These are phyloP conservation scores for Meteorus sp. DNA, from an alignment of 1,140 invertebrate species.

Conservation along the genomic window DNA sequence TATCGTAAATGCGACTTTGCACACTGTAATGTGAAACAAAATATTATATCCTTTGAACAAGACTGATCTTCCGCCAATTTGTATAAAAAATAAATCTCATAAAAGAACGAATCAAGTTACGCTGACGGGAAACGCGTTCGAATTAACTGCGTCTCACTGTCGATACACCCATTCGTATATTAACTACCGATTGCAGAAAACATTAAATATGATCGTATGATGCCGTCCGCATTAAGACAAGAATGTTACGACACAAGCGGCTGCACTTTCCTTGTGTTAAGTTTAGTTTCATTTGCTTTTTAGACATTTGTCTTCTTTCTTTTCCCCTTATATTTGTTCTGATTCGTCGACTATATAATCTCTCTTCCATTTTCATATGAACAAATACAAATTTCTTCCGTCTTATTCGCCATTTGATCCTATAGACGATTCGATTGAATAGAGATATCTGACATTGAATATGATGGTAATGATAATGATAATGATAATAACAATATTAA, in stretches of 20 bases:
- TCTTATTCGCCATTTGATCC: too few relatives aligned
- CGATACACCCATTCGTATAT: conserved; percentile 11
- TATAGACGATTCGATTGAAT: too few relatives aligned
- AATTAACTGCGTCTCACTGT: conserved; percentile 22
- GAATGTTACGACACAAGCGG: background rate
- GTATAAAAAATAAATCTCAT: conserved; percentile 51
- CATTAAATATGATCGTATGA: conserved; percentile 4
- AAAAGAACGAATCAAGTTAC: conserved; percentile 37
- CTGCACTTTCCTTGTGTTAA: background rate
- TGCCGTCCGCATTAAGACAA: conserved; percentile 2
- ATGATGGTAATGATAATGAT: too few relatives aligned
- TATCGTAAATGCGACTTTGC: conserved; percentile 47
- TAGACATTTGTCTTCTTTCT: background rate
- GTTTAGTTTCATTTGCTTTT: too few relatives aligned
- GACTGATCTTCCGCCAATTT: conserved; percentile 54
- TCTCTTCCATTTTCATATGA: too few relatives aligned
- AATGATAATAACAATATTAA: too few relatives aligned
- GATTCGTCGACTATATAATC: background rate
- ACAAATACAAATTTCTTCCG: too few relatives aligned
- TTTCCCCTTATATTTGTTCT: background rate
- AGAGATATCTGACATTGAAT: too few relatives aligned
- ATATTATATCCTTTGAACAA: conserved; percentile 42
- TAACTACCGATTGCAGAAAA: conserved; percentile 4
- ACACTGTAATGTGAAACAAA: conserved; percentile 50
- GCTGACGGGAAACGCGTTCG: conserved; percentile 24